Conservation (phyloP, 2,113 vertebrate genomes). For the Gymnogyps californianus region DNA sequence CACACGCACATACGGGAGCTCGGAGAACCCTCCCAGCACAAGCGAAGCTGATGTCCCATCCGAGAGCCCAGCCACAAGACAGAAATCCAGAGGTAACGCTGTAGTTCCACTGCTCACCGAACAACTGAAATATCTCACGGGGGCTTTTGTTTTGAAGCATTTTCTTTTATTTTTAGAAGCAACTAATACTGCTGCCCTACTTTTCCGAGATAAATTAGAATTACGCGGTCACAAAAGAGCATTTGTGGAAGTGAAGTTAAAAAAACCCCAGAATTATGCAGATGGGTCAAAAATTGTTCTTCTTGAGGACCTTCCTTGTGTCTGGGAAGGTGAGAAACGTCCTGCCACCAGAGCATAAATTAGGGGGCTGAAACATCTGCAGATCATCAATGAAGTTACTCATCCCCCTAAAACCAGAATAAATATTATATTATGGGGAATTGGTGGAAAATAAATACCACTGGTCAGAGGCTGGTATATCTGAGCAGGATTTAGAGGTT, state of each 20-base stretch:
- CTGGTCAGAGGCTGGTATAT: not conserved
- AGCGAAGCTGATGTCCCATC: not conserved
- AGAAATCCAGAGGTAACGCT: not conserved
- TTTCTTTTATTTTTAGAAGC: not conserved
- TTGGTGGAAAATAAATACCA: not conserved
- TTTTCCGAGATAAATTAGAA: not conserved
- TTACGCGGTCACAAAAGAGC: not conserved
- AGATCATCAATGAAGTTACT: slow-evolving; percentile 4
- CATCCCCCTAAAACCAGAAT: not conserved
- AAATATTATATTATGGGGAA: not conserved
- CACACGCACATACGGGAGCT: fast-evolving
- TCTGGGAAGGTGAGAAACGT: slow-evolving; percentile 23
- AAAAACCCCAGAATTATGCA: not conserved
- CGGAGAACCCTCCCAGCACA: too few species aligned
- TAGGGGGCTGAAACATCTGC: not conserved
- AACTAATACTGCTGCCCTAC: not conserved
- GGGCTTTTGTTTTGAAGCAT: not conserved
- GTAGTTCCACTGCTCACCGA: not conserved
- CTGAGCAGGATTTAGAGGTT: not conserved
- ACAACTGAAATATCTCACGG: not conserved
- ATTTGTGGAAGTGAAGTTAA: not conserved
- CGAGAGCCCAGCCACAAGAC: not conserved
- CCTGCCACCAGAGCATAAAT: not conserved
- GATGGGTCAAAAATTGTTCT: not conserved
- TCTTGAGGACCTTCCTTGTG: not conserved